Evolutionary conservation across 2,113 vertebrate species (phyloP).

Genomic region (Indicator maculatus): DNA sequence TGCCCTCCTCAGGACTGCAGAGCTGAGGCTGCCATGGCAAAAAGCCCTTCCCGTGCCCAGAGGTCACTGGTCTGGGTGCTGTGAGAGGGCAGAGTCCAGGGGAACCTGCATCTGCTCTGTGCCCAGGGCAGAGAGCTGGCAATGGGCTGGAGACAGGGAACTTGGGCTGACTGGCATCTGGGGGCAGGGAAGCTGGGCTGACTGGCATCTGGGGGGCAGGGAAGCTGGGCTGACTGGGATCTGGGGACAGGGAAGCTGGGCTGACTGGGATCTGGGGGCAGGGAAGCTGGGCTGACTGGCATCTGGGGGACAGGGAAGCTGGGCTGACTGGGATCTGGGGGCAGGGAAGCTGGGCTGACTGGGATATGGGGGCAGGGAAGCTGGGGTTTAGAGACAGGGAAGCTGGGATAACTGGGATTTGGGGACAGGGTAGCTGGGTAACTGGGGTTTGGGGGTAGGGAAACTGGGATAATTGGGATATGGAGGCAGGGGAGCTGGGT

Average conservation of each 20-base stretch:
- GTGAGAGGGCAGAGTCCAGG: background rate
- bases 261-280: no score
- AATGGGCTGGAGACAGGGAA: background rate
- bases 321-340: no score
- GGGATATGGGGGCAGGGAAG: no score
- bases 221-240: no score
- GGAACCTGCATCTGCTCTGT: background rate
- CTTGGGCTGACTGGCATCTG: background rate
- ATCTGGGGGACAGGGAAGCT: no score
- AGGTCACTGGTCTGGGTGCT: no score
- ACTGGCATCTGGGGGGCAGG: background rate
- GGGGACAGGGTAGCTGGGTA: background rate
- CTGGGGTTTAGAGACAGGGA: no score
- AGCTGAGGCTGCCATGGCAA: background rate
- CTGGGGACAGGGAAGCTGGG: background rate
- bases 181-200: background rate
- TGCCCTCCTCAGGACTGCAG: background rate
- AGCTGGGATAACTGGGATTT: no score
- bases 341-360: no score
- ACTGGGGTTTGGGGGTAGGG: background rate
- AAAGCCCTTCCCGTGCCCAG: fast-evolving
- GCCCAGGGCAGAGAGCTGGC: background rate
- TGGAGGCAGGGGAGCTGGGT: no score
- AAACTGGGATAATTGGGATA: no score
- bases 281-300: no score